phyloP scores from a whole-genome alignment of 1,140 invertebrate genomes.

The Ceratina australensis region DNA sequence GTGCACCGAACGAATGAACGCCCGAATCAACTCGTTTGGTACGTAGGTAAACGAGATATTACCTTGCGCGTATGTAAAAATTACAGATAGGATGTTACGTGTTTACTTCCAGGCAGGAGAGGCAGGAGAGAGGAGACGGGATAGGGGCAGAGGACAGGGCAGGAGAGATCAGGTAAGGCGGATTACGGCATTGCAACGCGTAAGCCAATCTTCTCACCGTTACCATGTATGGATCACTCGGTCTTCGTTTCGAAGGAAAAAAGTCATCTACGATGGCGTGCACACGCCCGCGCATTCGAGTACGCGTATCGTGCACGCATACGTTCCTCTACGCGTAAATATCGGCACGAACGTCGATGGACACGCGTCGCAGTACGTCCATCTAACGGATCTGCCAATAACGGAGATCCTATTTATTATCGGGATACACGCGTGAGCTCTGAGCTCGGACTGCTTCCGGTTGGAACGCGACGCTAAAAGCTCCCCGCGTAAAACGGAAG shows the following conservation, averaged over 20 bases:
- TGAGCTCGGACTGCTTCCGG: background rate
- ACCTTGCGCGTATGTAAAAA: too few species aligned
- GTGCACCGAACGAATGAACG: too few species aligned
- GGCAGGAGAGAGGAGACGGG: background rate
- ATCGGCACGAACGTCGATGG: slow-evolving; percentile 37
- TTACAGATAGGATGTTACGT: background rate
- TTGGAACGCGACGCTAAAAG: background rate
- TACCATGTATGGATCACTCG: slow-evolving; percentile 69
- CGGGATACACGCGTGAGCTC: slow-evolving; percentile 11
- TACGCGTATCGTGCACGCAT: background rate
- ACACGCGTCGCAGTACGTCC: slow-evolving; percentile 18
- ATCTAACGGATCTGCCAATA: slow-evolving; percentile 38
- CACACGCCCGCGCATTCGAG: slow-evolving; percentile 42
- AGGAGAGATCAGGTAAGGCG: slow-evolving; percentile 43
- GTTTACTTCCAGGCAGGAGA: slow-evolving; percentile 9
- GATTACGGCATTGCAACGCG: slow-evolving; percentile 53
- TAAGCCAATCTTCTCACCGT: slow-evolving; percentile 62
- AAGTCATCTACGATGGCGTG: slow-evolving; percentile 37
- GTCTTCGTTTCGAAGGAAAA: slow-evolving; percentile 51
- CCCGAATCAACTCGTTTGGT: too few species aligned
- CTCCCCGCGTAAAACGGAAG: too few species aligned
- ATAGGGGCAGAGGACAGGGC: slow-evolving; percentile 9
- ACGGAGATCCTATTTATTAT: slow-evolving; percentile 46
- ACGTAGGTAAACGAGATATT: too few species aligned
- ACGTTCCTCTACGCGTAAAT: background rate